These are phyloP conservation scores for Lepidurus packardi DNA, from an alignment of 1,140 invertebrate species.

Conservation along the genomic window DNA sequence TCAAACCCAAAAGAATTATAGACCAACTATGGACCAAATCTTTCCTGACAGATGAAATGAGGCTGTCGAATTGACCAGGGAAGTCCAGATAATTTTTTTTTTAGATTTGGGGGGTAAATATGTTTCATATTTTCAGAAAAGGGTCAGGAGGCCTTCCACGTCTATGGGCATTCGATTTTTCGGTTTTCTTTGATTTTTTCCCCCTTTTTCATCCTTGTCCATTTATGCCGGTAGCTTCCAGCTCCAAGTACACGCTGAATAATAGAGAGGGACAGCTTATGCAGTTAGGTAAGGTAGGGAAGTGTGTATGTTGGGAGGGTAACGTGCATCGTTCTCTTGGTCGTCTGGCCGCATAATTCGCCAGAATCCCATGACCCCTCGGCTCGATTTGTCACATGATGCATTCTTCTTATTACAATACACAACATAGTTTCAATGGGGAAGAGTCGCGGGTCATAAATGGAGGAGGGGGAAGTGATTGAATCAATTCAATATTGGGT, in stretches of 20 bases:
- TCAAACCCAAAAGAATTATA: no score
- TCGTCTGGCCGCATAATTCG: background rate
- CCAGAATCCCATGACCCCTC: background rate
- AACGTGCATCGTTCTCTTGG: background rate
- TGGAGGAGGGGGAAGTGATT: background rate
- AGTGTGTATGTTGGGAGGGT: background rate
- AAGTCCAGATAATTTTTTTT: no score
- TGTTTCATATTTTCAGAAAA: no score
- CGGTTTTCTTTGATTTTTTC: no score
- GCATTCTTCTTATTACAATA: conserved; percentile 4
- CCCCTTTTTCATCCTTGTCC: no score
- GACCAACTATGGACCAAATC: no score
- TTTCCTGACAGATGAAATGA: no score
- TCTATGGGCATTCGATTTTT: no score
- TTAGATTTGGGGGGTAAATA: no score
- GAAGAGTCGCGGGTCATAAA: background rate
- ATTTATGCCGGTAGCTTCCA: no score
- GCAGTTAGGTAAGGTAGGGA: background rate
- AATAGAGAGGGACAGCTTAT: background rate
- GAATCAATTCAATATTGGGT: conserved; percentile 12
- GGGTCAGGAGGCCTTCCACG: no score
- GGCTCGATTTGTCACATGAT: background rate
- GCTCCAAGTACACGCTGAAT: background rate
- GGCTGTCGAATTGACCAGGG: no score
- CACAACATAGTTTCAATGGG: background rate